Evolutionary conservation across 2,113 vertebrate species (phyloP).

Genomic region (Aleadryas rufinucha): DNA sequence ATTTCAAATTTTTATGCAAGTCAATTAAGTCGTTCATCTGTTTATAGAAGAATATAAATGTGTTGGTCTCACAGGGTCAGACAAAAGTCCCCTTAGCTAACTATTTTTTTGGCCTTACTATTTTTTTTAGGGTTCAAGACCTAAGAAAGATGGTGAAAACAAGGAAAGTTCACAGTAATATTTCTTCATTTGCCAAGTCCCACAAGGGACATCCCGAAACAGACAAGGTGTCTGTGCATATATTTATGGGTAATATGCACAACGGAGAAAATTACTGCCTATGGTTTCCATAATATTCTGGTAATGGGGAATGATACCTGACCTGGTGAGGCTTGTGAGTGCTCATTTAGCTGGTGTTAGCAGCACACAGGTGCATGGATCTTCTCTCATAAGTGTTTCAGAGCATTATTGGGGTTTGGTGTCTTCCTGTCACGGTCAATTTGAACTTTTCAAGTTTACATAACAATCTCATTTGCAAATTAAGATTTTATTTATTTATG

Average conservation of each 20-base stretch:
- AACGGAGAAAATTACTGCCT: neutral
- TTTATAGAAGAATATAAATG: neutral
- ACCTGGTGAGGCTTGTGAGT: neutral
- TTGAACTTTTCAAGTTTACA: neutral
- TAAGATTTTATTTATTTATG: neutral
- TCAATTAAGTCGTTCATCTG: neutral
- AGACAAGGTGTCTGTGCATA: neutral
- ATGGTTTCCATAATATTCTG: neutral
- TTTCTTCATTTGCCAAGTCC: neutral
- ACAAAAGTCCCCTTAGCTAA: neutral
- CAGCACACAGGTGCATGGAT: neutral
- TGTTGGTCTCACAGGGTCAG: neutral
- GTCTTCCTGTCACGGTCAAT: neutral
- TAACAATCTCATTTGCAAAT: neutral
- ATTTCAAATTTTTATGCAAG: neutral
- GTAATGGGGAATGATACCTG: neutral
- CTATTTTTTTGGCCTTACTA: neutral
- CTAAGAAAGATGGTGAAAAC: neutral
- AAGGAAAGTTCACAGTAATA: neutral
- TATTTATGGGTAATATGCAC: neutral
- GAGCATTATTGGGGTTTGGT: fast-evolving
- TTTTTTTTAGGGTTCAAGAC: neutral
- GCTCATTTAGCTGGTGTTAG: neutral
- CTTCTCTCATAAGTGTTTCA: neutral
- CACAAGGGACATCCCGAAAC: neutral